Evolutionary conservation across 2,797 vertebrate species (phyloP), one percentile per base, ranked within the genome.

Genomic region (Chelonia mydas): DNA sequence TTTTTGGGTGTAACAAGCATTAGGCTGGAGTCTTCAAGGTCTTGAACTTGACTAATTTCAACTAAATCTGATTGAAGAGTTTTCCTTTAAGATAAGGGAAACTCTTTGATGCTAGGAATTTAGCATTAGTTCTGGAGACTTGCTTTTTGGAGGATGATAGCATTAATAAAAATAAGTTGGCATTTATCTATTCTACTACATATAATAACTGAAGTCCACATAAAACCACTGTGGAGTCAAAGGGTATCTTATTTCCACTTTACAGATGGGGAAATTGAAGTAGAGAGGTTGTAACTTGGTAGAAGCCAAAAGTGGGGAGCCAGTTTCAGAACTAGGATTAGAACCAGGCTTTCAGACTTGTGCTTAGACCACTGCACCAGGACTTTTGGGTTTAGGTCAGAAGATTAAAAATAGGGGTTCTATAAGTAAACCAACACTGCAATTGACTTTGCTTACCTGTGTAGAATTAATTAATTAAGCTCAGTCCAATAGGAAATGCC

Each of bases 401-500:
- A 72, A 72, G 41, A 72, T 21, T 68, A 68, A 68, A 68, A 41
- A 72, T 72, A 11, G n/a, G 68, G 21, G 5, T 72, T 72, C 37
- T 37, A 12, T 41, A 72, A 72, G 68, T 72, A 72, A 72, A 72
- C 37, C 37, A 72, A 41, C 10, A 23, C 37, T 41, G 23, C 68
- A 68, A 37, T 68, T 61, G 31, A 61, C 31, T 59, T 27, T 65
- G 6, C 19, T 83, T 88, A 55, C 27, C 33, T 51, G 27, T 65
- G 47, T 3, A 0, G 61, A 79, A 1, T 57, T 82, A 1, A 0
- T 33, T 19, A 47, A 78, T 5, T 7, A 50, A 12, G 11, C 54
- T 83, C 27, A 50, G 3, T 57, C 83, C 0, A 7, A 31, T 65
- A 68, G 54, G 9, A 49, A 5, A 3, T n/a, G 51, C 0, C 80